Evolutionary conservation across 2,888 invertebrate species (phyloP).

Genomic region (Odontomyia ornata): DNA sequence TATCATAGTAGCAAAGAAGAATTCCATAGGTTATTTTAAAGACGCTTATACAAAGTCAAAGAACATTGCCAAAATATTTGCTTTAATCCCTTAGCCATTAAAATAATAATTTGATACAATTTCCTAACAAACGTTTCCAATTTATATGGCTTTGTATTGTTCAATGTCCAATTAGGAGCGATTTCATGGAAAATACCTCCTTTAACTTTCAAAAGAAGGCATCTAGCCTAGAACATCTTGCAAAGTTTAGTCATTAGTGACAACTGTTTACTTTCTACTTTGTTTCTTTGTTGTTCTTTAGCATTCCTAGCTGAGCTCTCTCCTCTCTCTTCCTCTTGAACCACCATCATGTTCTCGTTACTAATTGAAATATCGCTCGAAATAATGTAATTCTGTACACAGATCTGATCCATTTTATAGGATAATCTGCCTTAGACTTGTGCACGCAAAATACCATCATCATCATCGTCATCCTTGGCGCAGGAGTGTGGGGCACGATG

Average conservation of each 20-base stretch:
- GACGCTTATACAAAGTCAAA: too few species aligned
- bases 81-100: too few species aligned
- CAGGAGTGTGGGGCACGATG: too few species aligned
- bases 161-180: background rate
- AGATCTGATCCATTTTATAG: conserved; percentile 25
- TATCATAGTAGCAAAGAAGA: too few species aligned
- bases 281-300: background rate
- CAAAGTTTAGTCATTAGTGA: conserved; percentile 1
- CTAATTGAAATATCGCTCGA: conserved; percentile 41
- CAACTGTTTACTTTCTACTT: background rate
- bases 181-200: background rate
- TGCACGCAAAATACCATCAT: background rate
- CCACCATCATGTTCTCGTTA: background rate
- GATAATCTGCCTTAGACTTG: background rate
- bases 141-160: background rate
- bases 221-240: background rate
- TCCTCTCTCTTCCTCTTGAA: background rate
- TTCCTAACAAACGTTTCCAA: too few species aligned
- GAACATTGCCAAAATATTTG: too few species aligned
- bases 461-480: background rate
- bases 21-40: too few species aligned
- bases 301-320: background rate
- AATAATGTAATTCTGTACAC: conserved; percentile 24
- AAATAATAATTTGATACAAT: too few species aligned
- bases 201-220: too few species aligned